Evolutionary conservation across 2,113 vertebrate genomes (phyloP), one percentile per base, ranked within the genome.

Genomic region (Spea bombifrons): DNA sequence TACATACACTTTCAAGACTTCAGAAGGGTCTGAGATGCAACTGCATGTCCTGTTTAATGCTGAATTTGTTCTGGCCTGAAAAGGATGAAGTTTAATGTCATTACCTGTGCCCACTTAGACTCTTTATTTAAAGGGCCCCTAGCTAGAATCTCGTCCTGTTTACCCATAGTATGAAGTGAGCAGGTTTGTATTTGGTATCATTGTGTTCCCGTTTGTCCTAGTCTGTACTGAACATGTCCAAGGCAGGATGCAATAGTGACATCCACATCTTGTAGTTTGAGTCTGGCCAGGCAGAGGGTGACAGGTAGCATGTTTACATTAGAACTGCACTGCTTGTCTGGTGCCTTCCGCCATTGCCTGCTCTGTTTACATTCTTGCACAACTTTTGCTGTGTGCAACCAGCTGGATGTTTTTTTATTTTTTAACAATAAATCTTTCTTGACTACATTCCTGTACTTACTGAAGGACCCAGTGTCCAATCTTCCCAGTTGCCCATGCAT

Each of bases 281-380:
- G 66, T 10, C 13, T 64, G 61, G 61, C 61, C 61, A 64, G 61
- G 61, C 61, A 17, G 44, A 45, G 53, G 17, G 71, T 73, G 71
- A 61, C 12, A 61, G 71, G 59, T 64, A 63, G 57, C 57, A 49
- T 63, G 7, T 74, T 63, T n/a, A 53, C 16, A 65, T 12, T 44
- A 65, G 45, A 48, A 30, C 49, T 50, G 46, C 9, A 15, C 46
- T 64, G 47, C 47, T 66, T 49, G 64, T 44, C 30, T 6, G 3
- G 4, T 43, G 47, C 5, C 63, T 59, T 30, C 16, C 75, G 8
- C 49, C 48, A 30, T 52, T 57, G 10, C 8, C n/a, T 76, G 47
- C 64, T 55, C 50, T 48, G 47, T 59, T 68, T 59, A 69, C 66
- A 69, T 76, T 76, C 50, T 68, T 69, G 66, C 15, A 59, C 47